Evolutionary conservation across 2,113 vertebrate species (phyloP), one percentile per base, ranked within the genome.

Genomic region (Platycercus adscitus): DNA sequence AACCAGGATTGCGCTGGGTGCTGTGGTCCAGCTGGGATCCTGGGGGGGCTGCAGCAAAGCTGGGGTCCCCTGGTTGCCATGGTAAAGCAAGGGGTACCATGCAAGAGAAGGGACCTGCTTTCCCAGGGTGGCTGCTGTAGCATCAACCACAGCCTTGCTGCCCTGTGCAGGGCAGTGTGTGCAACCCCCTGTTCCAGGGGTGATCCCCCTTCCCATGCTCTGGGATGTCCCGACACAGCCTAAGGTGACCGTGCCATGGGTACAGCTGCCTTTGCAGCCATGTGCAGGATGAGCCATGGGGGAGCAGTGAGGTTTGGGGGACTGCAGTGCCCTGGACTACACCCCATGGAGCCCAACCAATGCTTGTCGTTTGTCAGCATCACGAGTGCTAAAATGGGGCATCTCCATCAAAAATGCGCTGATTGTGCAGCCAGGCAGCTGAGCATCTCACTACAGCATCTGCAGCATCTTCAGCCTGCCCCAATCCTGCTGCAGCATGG

Each of bases 171-270:
- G 37, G 11, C 29, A n/a, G 29, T 28, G 6, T 47, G 28, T 47
- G n/a, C 39, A 41, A 3, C 10, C 2, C 19, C n/a, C 31, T 12
- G 1, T 6, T 37, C 26, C 43, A 33, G 35, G 49, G 28, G 43
- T 2, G 0, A 4, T 37, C 10, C 26, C 66, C 81, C 18, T 11
- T 11, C 41, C 11, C 61, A n/a, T 1, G 1, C 58, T 19, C 61
- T 11, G 68, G 16, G 6, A 3, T 0, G 2, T 78, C 65, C 53
- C 31, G 10, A 24, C 1, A 2, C 39, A 44, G 58, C 37, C 1
- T 0, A 81, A 41, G 56, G 55, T 0, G 4, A 13, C 39, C 0
- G 1, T 7, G 11, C 29, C 0, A 1, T 2, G 3, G 47, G 17
- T 16, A 35, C 21, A 55, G 69, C 44, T 65, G 81, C 50, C 41